Conservation (phyloP, 2,888 invertebrate genomes). For the Harpagoxenus sublaevis region DNA sequence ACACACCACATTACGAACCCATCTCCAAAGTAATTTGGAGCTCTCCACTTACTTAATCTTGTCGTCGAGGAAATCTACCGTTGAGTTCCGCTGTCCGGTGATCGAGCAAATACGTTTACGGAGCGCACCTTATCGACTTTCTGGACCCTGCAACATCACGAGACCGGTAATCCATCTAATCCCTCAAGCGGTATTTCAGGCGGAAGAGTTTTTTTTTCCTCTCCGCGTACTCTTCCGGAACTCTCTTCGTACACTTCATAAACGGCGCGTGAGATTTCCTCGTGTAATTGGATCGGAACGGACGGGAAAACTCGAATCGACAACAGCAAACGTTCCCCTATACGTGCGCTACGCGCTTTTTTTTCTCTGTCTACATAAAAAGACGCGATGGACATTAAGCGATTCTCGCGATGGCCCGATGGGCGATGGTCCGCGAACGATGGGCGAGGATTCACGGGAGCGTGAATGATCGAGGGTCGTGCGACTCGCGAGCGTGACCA, state of each 20-base stretch:
- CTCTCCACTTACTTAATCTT: conserved; percentile 58
- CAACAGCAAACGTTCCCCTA: conserved; percentile 59
- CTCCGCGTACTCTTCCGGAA: conserved; percentile 63
- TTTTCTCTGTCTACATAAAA: conserved; percentile 67
- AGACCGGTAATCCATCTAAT: conserved; percentile 84
- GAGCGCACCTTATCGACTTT: conserved; percentile 69
- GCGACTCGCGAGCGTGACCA: conserved; percentile 67
- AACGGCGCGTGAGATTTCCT: conserved; percentile 76
- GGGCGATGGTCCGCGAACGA: conserved; percentile 71
- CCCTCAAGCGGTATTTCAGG: conserved; percentile 81
- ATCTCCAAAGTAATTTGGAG: conserved; percentile 28
- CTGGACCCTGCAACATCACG: conserved; percentile 68
- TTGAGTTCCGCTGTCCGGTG: conserved; percentile 60
- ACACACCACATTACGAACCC: background rate
- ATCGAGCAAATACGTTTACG: conserved; percentile 62
- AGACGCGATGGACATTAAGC: conserved; percentile 73
- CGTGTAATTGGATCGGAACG: conserved; percentile 68
- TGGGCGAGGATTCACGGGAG: conserved; percentile 75
- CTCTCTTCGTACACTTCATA: conserved; percentile 64
- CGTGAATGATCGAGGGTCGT: conserved; percentile 84
- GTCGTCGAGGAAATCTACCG: conserved; percentile 58
- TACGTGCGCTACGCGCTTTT: conserved; percentile 17
- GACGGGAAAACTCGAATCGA: conserved; percentile 34
- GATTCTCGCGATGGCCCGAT: conserved; percentile 54
- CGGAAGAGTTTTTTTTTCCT: conserved; percentile 78